Evolutionary conservation across 2,797 vertebrate genomes (phyloP).

Genomic region (Lepus townsendii): DNA sequence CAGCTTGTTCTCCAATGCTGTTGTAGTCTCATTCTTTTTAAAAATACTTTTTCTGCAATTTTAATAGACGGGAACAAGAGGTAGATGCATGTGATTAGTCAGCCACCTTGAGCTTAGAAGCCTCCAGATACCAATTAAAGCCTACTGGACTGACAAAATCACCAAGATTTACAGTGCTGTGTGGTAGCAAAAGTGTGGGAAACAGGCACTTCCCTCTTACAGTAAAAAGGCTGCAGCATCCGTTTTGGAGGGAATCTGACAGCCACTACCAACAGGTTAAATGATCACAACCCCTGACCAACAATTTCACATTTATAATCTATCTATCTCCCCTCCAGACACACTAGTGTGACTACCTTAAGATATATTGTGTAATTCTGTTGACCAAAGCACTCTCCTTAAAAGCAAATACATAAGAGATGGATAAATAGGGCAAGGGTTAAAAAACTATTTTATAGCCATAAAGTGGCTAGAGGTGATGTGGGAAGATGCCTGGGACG

Average conservation of each 20-base stretch:
- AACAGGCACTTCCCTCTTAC: not conserved
- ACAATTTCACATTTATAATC: not conserved
- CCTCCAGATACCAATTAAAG: constrained; percentile 16
- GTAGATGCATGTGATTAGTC: not conserved
- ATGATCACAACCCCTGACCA: not conserved
- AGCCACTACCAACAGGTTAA: not conserved
- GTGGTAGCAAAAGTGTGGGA: not conserved
- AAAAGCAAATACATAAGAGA: constrained; percentile 2
- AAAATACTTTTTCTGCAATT: not conserved
- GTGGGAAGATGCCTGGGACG: not conserved
- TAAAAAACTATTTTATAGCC: not conserved
- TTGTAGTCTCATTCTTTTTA: not conserved
- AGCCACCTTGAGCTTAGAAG: not conserved
- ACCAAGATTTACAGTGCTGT: not conserved
- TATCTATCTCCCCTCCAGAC: not conserved
- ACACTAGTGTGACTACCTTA: not conserved
- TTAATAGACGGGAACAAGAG: constrained; percentile 5
- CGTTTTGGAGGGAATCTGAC: not conserved
- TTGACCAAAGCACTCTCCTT: not conserved
- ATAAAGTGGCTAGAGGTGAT: not conserved
- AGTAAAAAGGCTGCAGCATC: not conserved
- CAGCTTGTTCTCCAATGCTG: not conserved
- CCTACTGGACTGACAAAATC: not conserved
- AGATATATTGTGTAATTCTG: not conserved
- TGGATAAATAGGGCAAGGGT: not conserved